Evolutionary conservation across 92 coral and sea anemone species (phyloP).

Genomic region (Porites rus): DNA sequence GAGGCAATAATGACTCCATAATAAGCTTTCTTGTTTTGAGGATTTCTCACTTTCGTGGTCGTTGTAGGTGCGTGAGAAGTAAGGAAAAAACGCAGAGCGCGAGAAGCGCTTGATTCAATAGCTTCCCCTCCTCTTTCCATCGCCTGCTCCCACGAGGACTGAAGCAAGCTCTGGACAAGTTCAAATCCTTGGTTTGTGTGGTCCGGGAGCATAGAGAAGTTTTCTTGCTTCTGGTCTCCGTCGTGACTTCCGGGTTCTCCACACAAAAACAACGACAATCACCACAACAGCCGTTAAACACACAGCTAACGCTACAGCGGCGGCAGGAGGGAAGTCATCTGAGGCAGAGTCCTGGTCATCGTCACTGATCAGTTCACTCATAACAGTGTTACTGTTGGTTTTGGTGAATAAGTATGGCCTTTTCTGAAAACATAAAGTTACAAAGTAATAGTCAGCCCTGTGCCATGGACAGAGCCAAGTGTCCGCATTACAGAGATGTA

Average conservation of each 20-base stretch:
- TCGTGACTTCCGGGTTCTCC: slow-evolving; percentile 75
- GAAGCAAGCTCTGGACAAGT: neutral
- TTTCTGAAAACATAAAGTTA: slow-evolving; percentile 25
- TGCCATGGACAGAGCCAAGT: too few species aligned
- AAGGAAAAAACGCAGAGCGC: too few species aligned
- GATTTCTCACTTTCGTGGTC: too few species aligned
- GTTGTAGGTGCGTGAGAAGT: too few species aligned
- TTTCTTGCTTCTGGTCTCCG: slow-evolving; percentile 64
- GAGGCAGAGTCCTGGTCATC: slow-evolving; percentile 32
- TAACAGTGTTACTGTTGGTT: slow-evolving; percentile 66
- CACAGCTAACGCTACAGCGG: slow-evolving; percentile 79
- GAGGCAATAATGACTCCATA: too few species aligned
- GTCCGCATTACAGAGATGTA: too few species aligned
- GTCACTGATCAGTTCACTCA: slow-evolving; percentile 6
- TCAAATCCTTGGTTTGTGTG: slow-evolving; percentile 72
- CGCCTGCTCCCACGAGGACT: neutral
- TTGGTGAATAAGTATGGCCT: slow-evolving; percentile 68
- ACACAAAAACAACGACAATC: slow-evolving; percentile 57
- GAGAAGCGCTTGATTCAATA: too few species aligned
- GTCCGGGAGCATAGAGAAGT: slow-evolving; percentile 56
- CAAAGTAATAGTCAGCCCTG: too few species aligned
- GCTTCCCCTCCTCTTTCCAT: too few species aligned
- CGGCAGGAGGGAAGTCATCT: slow-evolving; percentile 69
- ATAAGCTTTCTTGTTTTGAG: too few species aligned
- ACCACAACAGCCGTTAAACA: slow-evolving; percentile 65